Evolutionary conservation across 2,888 invertebrate species (phyloP), one percentile per base, ranked within the genome.

Genomic region (Ctena decussata): DNA sequence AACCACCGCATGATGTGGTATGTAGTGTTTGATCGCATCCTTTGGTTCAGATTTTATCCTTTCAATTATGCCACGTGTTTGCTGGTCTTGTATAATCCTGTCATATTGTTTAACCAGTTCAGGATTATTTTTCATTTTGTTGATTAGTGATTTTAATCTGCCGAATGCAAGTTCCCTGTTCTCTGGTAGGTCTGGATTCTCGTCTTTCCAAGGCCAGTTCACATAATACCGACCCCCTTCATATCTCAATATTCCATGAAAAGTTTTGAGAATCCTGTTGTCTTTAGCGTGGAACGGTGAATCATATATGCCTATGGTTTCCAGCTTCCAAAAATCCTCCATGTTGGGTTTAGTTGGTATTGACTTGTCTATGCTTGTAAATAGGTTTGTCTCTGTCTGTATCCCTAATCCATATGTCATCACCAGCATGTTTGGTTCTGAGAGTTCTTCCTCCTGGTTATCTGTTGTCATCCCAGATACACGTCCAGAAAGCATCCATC

Each of bases 201-300:
- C 79, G 15, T 69, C n/a, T 65, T 82, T 85, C 85, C 82, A 82
- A 70, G 85, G 79, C 79, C 74, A 78, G 2, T 57, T 81, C 15
- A 65, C 82, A 0, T 70, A 27, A 71, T 85, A 85, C n/a, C 71
- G 24, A 0, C 46, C 60, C 27, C 82, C 39, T 24, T 82, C 41
- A 53, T 39, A 82, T 30, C 30, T 77, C 6, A 81, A 27, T 30
- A 73, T 80, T 8, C 81, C 39, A 24, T 74, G 60, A 39, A 80
- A 84, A 2, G 44, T 27, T 49, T 77, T 41, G 35, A 78, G 37
- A 30, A 53, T 49, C 18, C 18, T 32, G 3, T 73, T 53, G 24
- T 82, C 72, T 8, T 73, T 57, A n/a, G 60, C 1, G 39, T 41
- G 30, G 15, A 39, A 27, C 18, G 44, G 24, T 21, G 27, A 30